These are phyloP conservation scores for Nesoenas mayeri DNA, from an alignment of 2,113 vertebrate genomes.

Conservation along the genomic window DNA sequence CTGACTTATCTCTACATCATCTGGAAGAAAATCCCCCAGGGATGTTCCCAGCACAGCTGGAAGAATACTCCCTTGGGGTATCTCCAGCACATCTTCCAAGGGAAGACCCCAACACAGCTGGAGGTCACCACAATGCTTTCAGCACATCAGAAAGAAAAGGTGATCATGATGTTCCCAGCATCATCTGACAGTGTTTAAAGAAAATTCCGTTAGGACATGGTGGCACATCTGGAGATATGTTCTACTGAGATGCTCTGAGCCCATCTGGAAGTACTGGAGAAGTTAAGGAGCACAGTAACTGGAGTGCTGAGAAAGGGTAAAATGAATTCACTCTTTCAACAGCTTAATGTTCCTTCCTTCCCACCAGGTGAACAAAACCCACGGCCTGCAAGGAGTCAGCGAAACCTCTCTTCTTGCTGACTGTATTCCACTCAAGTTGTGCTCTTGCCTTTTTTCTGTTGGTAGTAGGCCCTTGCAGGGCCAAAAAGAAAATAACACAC, in stretches of 20 bases:
- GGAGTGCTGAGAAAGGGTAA: background rate
- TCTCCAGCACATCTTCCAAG: background rate
- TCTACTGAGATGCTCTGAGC: background rate
- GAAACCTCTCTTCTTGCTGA: background rate
- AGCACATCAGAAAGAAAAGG: background rate
- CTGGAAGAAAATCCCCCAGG: background rate
- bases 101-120: background rate
- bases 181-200: background rate
- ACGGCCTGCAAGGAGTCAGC: background rate
- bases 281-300: background rate
- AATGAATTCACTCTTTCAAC: background rate
- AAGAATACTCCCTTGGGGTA: background rate
- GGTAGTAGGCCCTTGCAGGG: background rate
- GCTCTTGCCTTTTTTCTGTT: background rate
- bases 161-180: background rate
- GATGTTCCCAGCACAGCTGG: background rate
- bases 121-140: background rate
- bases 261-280: background rate
- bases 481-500: slow-evolving; percentile 24
- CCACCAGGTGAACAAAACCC: background rate
- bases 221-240: background rate
- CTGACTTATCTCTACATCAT: background rate
- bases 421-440: background rate
- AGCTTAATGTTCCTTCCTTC: background rate
- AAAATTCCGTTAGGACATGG: background rate